phyloP scores from a whole-genome alignment of 2,888 invertebrate genomes.

The Cyclophora punctaria region DNA sequence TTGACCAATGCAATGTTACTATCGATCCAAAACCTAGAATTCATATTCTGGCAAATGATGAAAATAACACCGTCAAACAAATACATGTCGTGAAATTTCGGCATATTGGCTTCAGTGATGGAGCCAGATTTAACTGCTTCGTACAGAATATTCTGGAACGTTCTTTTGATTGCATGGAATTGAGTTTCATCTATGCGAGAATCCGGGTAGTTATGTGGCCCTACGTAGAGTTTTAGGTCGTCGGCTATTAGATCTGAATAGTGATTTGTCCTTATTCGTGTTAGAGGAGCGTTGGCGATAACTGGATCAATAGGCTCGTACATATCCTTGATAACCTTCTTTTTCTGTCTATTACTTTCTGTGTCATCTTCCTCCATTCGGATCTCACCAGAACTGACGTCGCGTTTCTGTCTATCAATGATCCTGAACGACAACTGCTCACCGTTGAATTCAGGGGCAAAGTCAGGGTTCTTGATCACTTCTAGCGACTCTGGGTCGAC shows the following conservation, averaged over 20 bases:
- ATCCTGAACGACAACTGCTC: constrained; percentile 47
- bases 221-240: constrained; percentile 57
- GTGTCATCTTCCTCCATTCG: constrained; percentile 27
- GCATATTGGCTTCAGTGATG: constrained; percentile 28
- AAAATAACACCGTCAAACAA: constrained; percentile 64
- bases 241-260: constrained; percentile 57
- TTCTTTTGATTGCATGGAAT: constrained; percentile 46
- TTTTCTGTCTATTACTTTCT: constrained; percentile 31
- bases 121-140: constrained; percentile 29
- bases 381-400: constrained; percentile 41
- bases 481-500: constrained; percentile 60
- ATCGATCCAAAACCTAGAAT: constrained; percentile 47
- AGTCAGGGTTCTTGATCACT: constrained; percentile 48
- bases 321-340: constrained; percentile 38
- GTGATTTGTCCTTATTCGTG: constrained; percentile 50
- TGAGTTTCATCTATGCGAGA: constrained; percentile 46
- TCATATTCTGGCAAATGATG: constrained; percentile 48
- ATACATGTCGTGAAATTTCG: constrained; percentile 58
- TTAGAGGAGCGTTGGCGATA: constrained; percentile 42
- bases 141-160: constrained; percentile 41
- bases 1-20: constrained; percentile 32
- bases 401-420: constrained; percentile 57
- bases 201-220: constrained; percentile 57
- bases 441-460: constrained; percentile 47
- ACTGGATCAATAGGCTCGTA: constrained; percentile 45